These are phyloP conservation scores for Unio delphinus DNA, from an alignment of 2,888 invertebrate species.

Conservation along the genomic window DNA sequence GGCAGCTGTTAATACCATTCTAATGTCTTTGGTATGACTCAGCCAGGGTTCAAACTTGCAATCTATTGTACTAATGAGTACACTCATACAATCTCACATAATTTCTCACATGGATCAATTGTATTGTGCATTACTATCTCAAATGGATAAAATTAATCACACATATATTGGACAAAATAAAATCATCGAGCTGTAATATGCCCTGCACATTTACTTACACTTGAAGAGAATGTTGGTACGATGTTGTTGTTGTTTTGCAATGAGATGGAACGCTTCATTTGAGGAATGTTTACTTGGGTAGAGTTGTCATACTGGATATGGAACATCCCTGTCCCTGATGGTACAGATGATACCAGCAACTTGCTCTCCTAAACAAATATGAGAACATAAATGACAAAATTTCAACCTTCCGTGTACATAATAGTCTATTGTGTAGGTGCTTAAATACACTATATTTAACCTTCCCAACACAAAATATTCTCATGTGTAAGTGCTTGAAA, in stretches of 20 bases:
- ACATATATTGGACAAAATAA: background rate
- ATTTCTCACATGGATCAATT: too few species aligned
- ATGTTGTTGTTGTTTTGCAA: constrained; percentile 52
- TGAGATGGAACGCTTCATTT: constrained; percentile 60
- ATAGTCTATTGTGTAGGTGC: too few species aligned
- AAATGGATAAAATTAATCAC: too few species aligned
- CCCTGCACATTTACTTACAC: constrained; percentile 25
- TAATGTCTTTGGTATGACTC: too few species aligned
- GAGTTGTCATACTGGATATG: constrained; percentile 12
- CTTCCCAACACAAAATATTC: background rate
- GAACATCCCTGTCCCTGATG: constrained; percentile 38
- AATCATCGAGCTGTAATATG: background rate
- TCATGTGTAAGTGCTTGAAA: background rate
- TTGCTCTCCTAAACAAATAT: constrained; percentile 26
- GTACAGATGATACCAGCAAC: constrained; percentile 54
- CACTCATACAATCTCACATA: too few species aligned
- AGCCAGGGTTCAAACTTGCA: too few species aligned
- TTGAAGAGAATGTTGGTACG: constrained; percentile 22
- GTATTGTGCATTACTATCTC: too few species aligned
- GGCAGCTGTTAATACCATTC: too few species aligned
- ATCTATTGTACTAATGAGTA: too few species aligned
- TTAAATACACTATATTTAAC: too few species aligned
- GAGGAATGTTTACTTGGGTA: constrained; percentile 32
- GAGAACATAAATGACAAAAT: too few species aligned
- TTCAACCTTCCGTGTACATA: too few species aligned